phyloP scores from a whole-genome alignment of 2,113 vertebrate species.

The Suncus etruscus region DNA sequence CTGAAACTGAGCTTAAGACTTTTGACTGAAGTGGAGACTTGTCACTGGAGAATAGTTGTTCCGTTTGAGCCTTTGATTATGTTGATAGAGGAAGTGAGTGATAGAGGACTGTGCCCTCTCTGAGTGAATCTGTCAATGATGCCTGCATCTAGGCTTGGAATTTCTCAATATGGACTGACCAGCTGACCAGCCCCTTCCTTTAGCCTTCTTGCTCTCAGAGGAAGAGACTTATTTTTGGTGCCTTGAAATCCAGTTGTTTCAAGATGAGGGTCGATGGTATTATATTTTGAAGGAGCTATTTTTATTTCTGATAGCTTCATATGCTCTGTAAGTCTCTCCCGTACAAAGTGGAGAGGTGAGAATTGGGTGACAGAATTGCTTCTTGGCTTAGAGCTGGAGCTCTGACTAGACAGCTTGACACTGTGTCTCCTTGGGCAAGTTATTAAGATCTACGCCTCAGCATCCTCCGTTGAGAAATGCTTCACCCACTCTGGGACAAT shows the following conservation, averaged over 20 bases:
- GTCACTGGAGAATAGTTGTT: conserved; percentile 1
- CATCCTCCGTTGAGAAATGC: conserved; percentile 23
- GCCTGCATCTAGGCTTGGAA: conserved; percentile 11
- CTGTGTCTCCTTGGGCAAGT: background rate
- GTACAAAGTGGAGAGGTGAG: conserved; percentile 43
- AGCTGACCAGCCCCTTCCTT: conserved; percentile 33
- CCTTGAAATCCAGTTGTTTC: conserved; percentile 54
- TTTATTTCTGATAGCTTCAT: conserved; percentile 8
- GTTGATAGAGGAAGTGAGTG: conserved; percentile 4
- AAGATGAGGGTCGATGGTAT: background rate
- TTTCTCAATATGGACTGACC: conserved; percentile 25
- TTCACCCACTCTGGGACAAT: background rate
- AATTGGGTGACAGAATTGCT: background rate
- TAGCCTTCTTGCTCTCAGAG: conserved; percentile 18
- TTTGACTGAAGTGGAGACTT: background rate
- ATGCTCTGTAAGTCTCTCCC: conserved; percentile 15
- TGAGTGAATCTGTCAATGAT: background rate
- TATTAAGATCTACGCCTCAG: background rate
- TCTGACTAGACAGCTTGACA: conserved; percentile 9
- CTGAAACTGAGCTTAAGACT: background rate
- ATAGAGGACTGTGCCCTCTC: background rate
- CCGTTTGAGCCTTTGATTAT: conserved; percentile 38
- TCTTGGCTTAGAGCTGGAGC: background rate
- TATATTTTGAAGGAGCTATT: conserved; percentile 5
- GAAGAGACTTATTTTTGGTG: background rate